Base-by-base conservation (phyloP, 2,888 invertebrate genomes). In the Exocentrus adspersus region DNA sequence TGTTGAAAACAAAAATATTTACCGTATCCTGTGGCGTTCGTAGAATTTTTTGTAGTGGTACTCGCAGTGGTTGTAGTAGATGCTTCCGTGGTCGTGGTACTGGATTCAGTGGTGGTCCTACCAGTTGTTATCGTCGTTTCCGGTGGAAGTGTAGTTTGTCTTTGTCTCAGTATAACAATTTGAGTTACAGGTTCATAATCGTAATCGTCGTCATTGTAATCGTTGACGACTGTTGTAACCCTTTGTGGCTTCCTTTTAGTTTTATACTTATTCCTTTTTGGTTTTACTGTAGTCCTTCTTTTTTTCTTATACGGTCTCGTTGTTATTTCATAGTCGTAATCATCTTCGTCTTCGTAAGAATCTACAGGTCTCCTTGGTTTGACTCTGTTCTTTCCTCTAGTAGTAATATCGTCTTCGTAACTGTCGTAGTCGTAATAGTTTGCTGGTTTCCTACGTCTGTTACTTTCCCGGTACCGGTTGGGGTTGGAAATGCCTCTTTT, bases 11-110 rank as follows among this genome's bases (percentile, higher is more conserved):
- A 51, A 10, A 9, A 14, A 46, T 43, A 54, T 41, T 66, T 69
- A 72, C 74, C 74, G 63, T 75, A 72, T 61, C 72, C 72, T 12
- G 70, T 65, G 20, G 14, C 59, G 56, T 67, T 68, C 7, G 65
- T 63, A 14, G 52, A 28, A 43, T 63, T 59, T 4, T 77, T 80
- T 28, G 83, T 82, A 1, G 76, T 78, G n/a, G 77, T 82, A 1
- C 76, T 78, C 37, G 82, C 81, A 2, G 81, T 80, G 24, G 74
- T 84, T 10, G 72, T 62, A 14, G 71, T 62, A 10, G 68, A 41
- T 5, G 65, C 37, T 1, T 72, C 46, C 3, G 70, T 59, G 6
- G 70, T 64, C 10, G 70, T 46, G 4, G 72, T 62, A 28, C 12
- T 37, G 12, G 37, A 37, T 37, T 37, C 37, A 12, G 37, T 37